phyloP scores from a whole-genome alignment of 2,888 invertebrate species.

The Linnaemya vulpina region DNA sequence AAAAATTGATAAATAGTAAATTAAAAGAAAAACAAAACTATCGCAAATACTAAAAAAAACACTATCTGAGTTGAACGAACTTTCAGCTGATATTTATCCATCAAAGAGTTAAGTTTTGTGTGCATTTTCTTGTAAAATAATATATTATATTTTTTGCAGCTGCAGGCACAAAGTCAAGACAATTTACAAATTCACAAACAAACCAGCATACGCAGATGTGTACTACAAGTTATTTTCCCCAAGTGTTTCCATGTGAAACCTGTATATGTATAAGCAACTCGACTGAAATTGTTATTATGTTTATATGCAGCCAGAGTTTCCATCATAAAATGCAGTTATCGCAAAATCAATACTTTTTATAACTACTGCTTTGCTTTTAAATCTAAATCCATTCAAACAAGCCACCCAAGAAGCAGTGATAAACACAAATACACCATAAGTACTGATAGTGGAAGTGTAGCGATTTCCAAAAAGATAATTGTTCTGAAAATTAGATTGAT shows the following conservation, averaged over 20 bases:
- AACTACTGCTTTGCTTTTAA: too few relatives aligned
- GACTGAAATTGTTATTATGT: neutral
- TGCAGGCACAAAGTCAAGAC: conserved; percentile 63
- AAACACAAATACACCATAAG: too few relatives aligned
- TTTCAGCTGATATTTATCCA: conserved; percentile 54
- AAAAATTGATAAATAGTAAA: conserved; percentile 36
- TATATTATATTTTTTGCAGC: conserved; percentile 53
- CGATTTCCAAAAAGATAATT: too few relatives aligned
- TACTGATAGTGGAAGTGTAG: too few relatives aligned
- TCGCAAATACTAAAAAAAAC: neutral
- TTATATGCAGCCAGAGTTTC: neutral
- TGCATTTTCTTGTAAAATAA: conserved; percentile 24
- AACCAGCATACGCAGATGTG: neutral
- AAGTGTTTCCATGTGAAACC: neutral
- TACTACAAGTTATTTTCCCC: neutral
- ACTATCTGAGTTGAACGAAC: conserved; percentile 57
- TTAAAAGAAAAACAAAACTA: conserved; percentile 41
- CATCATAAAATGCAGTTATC: neutral
- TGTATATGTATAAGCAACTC: conserved; percentile 3
- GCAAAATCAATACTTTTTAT: too few relatives aligned
- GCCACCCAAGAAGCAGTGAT: too few relatives aligned
- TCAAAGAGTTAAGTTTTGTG: conserved; percentile 43
- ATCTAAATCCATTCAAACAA: too few relatives aligned
- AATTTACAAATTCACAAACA: conserved; percentile 24
- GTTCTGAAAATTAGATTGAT: too few relatives aligned